Base-by-base conservation (phyloP, 1,140 invertebrate species). In the Nymphalis io region DNA sequence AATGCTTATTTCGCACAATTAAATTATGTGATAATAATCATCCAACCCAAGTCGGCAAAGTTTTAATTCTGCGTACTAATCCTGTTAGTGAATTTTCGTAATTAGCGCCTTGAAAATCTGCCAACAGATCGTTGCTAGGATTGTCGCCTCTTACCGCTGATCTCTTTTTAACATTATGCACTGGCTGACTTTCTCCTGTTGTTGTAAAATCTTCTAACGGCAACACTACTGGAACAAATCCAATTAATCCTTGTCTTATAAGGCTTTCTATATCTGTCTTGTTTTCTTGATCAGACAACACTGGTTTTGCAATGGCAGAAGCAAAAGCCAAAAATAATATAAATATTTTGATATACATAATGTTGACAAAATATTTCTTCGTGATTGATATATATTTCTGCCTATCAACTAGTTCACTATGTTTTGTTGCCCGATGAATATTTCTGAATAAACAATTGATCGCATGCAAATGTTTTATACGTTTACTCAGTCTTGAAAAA, bases 1-100 rank as follows among this genome's bases (percentile, higher is more conserved):
- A 4, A 12, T 21, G 15, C 6, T 38, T 60, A 23, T 60, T 16
- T 44, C 23, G 23, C 15, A 16, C 51, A 57, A 55, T 23, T n/a
- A 6, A 3, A 44, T 51, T 51, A 39, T 53, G 38, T 60, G 5
- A 13, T 81, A 77, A 82, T 12, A 33, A 16, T 70, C 51, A 73
- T 33, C 72, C 72, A 38, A 73, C 72, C 72, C 72, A 73, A n/a
- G 87, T 80, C 1, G 89, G 89, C 11, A 91, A 71, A 46, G 83
- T 81, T 64, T 86, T 89, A 23, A 91, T 91, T 81, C 87, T 88
- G 42, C 89, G 74, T 11, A 76, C 85, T 11, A 89, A 48, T 63
- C 78, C 78, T 1, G 73, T 76, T 6, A 85, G 51, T 10, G 77
- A 80, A 60, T 79, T 81, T 21, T 85, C 83, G 12, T 69, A 70